Evolutionary conservation across 2,113 vertebrate species (phyloP).

Genomic region (Chinchilla lanigera): DNA sequence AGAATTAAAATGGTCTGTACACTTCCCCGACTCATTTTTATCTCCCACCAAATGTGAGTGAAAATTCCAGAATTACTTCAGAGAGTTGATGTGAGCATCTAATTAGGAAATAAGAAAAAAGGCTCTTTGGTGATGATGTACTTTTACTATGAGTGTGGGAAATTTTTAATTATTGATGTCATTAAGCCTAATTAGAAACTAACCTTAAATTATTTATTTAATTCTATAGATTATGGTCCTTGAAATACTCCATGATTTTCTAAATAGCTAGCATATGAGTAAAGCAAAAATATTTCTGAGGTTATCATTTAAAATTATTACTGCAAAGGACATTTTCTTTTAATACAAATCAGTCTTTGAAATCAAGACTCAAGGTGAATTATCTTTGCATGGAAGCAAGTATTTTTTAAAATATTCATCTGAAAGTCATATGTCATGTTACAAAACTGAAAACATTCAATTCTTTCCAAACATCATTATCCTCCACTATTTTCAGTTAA

Average conservation of each 20-base stretch:
- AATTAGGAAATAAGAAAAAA: conserved; percentile 43
- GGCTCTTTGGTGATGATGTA: conserved; percentile 63
- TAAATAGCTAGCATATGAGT: conserved; percentile 30
- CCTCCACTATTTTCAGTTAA: conserved; percentile 28
- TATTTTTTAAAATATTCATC: conserved; percentile 46
- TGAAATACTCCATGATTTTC: conserved; percentile 45
- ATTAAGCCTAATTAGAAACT: conserved; percentile 70
- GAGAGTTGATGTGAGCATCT: conserved; percentile 33
- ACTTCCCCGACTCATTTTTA: neutral
- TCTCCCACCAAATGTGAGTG: neutral
- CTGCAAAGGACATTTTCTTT: conserved; percentile 50
- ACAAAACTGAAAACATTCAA: conserved; percentile 15
- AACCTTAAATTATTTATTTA: conserved; percentile 77
- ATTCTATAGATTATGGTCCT: conserved; percentile 66
- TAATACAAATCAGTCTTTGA: conserved; percentile 59
- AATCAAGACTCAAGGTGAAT: conserved; percentile 41
- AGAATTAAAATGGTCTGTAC: neutral
- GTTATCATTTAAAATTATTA: conserved; percentile 67
- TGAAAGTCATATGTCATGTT: conserved; percentile 25
- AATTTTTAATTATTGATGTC: conserved; percentile 76
- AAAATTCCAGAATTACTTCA: conserved; percentile 5
- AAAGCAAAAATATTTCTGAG: conserved; percentile 38
- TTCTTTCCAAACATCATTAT: neutral
- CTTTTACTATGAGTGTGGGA: conserved; percentile 46
- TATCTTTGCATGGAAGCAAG: neutral